phyloP scores from a whole-genome alignment of 2,888 invertebrate species.

The Agonopterix subpropinquella region DNA sequence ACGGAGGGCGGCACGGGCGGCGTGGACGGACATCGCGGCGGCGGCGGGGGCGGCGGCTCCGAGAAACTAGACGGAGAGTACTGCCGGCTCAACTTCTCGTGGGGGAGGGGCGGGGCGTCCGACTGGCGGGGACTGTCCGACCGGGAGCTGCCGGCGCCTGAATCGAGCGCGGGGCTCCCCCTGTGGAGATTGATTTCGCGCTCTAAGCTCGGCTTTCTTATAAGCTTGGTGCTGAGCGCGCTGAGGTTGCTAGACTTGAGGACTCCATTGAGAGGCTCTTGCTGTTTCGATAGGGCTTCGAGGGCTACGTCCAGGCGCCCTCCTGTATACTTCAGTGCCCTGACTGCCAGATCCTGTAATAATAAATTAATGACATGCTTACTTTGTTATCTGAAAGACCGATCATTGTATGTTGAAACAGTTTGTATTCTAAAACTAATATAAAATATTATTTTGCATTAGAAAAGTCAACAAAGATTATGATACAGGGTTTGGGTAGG shows the following conservation, averaged over 20 bases:
- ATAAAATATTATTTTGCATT: too few relatives aligned
- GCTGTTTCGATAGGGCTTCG: conserved; percentile 80
- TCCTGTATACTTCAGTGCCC: conserved; percentile 81
- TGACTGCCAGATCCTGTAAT: conserved; percentile 80
- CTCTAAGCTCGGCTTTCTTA: conserved; percentile 92
- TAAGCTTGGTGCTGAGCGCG: conserved; percentile 82
- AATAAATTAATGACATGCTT: neutral
- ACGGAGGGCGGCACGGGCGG: conserved; percentile 80
- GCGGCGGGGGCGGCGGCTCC: conserved; percentile 84
- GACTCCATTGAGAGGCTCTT: conserved; percentile 72
- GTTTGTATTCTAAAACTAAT: too few relatives aligned
- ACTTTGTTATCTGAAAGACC: too few relatives aligned
- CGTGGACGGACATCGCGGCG: conserved; percentile 82
- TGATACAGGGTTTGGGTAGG: too few relatives aligned
- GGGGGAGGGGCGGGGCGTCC: conserved; percentile 76
- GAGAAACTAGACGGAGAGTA: conserved; percentile 81
- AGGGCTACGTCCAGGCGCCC: conserved; percentile 83
- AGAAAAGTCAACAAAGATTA: too few relatives aligned
- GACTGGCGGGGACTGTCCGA: conserved; percentile 90
- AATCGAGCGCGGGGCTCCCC: conserved; percentile 91
- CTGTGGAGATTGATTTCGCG: conserved; percentile 85
- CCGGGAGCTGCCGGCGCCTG: conserved; percentile 90
- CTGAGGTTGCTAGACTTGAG: conserved; percentile 73
- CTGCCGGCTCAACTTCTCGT: conserved; percentile 79
- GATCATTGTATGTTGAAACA: too few relatives aligned